Evolutionary conservation across 1,140 invertebrate species (phyloP).

Genomic region (Philopotamus ludificatus): DNA sequence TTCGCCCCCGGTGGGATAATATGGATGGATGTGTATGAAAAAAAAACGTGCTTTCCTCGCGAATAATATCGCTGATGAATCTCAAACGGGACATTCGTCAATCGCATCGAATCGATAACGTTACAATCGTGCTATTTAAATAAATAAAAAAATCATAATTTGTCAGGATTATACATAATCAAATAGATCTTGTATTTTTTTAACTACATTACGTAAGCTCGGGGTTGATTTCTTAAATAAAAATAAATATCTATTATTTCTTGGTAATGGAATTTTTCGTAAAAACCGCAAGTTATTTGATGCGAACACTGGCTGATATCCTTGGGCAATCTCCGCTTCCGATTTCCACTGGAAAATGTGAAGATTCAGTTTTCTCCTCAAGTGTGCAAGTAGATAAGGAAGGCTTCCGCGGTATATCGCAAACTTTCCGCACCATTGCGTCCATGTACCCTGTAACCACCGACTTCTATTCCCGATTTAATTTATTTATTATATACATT

Average conservation of each 20-base stretch:
- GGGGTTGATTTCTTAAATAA: too few relatives aligned
- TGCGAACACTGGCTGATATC: background rate
- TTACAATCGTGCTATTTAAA: background rate
- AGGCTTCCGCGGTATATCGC: slow-evolving; percentile 18
- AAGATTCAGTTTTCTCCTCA: slow-evolving; percentile 26
- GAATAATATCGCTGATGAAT: background rate
- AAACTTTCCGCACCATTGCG: slow-evolving; percentile 25
- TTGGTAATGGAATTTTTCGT: too few relatives aligned
- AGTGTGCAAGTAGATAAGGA: slow-evolving; percentile 27
- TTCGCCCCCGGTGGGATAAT: too few relatives aligned
- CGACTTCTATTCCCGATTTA: too few relatives aligned
- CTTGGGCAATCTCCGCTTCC: background rate
- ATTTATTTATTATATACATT: too few relatives aligned
- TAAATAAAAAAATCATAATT: background rate
- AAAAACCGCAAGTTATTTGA: slow-evolving; percentile 4
- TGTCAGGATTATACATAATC: background rate
- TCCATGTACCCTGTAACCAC: too few relatives aligned
- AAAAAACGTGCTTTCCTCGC: too few relatives aligned
- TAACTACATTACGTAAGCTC: too few relatives aligned
- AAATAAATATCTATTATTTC: too few relatives aligned
- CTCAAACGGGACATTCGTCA: background rate
- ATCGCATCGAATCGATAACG: background rate
- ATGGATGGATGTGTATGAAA: too few relatives aligned
- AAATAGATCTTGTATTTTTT: background rate
- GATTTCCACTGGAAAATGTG: slow-evolving; percentile 14